These are phyloP conservation scores for Phodopus roborovskii DNA, from an alignment of 2,113 vertebrate species.

Conservation along the genomic window DNA sequence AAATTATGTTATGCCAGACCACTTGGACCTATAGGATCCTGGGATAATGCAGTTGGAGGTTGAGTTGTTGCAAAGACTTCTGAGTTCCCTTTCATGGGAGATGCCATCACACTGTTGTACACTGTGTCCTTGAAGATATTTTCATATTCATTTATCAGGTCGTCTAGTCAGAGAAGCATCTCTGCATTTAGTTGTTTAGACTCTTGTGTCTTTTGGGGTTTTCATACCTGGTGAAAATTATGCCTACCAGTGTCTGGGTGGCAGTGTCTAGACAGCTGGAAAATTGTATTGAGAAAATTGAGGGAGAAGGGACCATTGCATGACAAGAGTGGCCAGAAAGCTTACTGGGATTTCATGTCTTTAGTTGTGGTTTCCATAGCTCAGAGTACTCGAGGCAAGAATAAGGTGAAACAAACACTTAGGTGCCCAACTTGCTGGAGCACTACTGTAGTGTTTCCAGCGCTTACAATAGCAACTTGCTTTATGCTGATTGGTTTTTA, in stretches of 20 bases:
- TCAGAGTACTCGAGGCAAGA: conserved; percentile 23
- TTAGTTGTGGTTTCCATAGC: background rate
- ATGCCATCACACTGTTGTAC: background rate
- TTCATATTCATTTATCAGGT: conserved; percentile 7
- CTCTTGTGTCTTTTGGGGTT: background rate
- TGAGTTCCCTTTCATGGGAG: conserved; percentile 39
- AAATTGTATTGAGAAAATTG: conserved; percentile 13
- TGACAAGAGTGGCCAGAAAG: background rate
- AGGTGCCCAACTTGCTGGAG: background rate
- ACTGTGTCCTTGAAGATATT: background rate
- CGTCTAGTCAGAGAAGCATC: background rate
- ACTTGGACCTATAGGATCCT: background rate
- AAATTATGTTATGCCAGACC: background rate
- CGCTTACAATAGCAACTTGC: background rate
- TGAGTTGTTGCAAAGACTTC: background rate
- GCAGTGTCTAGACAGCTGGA: background rate
- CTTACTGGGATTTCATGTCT: background rate
- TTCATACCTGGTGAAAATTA: background rate
- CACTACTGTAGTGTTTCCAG: background rate
- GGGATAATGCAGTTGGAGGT: background rate
- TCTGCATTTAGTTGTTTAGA: background rate
- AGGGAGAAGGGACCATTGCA: background rate
- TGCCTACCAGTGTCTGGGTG: background rate
- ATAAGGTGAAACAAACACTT: background rate
- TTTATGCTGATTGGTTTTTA: conserved; percentile 33